These are phyloP conservation scores for Halcyon smyrnensis DNA, from an alignment of 2,797 vertebrate genomes.

Conservation along the genomic window DNA sequence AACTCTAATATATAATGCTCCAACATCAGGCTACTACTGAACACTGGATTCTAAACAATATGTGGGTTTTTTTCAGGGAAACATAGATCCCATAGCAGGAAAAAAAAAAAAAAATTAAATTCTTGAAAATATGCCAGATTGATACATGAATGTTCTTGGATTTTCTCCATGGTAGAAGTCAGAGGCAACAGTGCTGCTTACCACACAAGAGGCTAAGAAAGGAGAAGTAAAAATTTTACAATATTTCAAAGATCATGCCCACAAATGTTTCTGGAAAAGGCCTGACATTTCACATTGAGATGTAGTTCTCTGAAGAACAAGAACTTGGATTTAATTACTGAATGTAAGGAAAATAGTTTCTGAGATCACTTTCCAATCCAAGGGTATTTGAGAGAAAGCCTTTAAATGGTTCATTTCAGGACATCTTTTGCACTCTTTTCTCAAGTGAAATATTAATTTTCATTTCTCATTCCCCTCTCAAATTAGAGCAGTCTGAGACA, in stretches of 20 bases:
- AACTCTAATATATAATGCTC: neutral
- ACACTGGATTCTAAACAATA: neutral
- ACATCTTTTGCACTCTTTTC: constrained; percentile 17
- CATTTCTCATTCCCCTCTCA: neutral
- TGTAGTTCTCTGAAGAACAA: neutral
- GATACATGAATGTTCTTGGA: constrained; percentile 61
- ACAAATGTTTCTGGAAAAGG: neutral
- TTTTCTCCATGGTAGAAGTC: constrained; percentile 47
- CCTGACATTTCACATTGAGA: neutral
- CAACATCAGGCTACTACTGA: neutral
- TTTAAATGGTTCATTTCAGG: constrained; percentile 42
- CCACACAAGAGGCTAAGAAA: constrained; percentile 26
- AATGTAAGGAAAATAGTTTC: constrained; percentile 16
- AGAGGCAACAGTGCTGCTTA: constrained; percentile 38
- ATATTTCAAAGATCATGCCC: constrained; percentile 25
- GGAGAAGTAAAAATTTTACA: neutral
- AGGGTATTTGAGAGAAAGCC: neutral
- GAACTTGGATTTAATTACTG: constrained; percentile 8
- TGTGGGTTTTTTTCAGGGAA: neutral
- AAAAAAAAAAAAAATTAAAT: neutral
- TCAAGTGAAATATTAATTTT: constrained; percentile 44
- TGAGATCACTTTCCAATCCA: constrained; percentile 13
- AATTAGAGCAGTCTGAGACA: neutral
- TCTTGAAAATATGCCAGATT: constrained; percentile 43
- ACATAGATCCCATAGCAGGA: neutral